phyloP scores from a whole-genome alignment of 2,888 invertebrate species.

The Bimastos eiseni region DNA sequence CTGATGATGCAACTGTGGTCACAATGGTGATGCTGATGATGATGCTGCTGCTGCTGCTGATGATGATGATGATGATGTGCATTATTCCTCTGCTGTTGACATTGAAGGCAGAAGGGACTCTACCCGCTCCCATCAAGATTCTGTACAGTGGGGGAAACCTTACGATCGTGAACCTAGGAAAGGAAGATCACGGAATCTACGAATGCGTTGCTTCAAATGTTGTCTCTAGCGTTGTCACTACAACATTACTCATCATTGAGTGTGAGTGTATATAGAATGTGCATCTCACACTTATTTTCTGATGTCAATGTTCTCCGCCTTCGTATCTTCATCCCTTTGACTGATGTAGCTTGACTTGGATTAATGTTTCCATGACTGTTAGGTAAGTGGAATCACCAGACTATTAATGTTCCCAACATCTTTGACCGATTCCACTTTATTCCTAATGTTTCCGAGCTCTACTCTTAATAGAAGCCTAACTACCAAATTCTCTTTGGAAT shows the following conservation, averaged over 20 bases:
- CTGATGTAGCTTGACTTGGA: too few species aligned
- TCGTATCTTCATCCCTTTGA: too few species aligned
- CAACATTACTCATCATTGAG: slow-evolving; percentile 64
- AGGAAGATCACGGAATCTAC: slow-evolving; percentile 90
- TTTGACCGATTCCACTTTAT: too few species aligned
- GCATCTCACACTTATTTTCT: too few species aligned
- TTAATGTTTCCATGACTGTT: background rate
- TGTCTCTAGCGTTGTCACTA: slow-evolving; percentile 89
- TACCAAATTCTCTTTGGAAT: too few species aligned
- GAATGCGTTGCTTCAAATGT: slow-evolving; percentile 94
- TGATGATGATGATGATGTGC: background rate
- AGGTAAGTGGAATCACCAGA: too few species aligned
- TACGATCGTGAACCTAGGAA: slow-evolving; percentile 82
- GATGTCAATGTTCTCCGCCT: too few species aligned
- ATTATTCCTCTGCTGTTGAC: background rate
- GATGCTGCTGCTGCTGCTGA: too few species aligned
- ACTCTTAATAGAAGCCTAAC: too few species aligned
- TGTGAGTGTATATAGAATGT: slow-evolving; percentile 44
- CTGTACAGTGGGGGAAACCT: slow-evolving; percentile 79
- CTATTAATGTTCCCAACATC: too few species aligned
- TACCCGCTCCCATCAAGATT: slow-evolving; percentile 65
- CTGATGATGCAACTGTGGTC: background rate
- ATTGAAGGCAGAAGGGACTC: slow-evolving; percentile 74
- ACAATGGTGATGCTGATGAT: background rate
- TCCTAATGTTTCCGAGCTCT: too few species aligned